Percentiles rank a stretch among this genome's conserved stretches.
phyloP scores from a whole-genome alignment of 2,888 invertebrate genomes.

The Lasius platythorax region DNA sequence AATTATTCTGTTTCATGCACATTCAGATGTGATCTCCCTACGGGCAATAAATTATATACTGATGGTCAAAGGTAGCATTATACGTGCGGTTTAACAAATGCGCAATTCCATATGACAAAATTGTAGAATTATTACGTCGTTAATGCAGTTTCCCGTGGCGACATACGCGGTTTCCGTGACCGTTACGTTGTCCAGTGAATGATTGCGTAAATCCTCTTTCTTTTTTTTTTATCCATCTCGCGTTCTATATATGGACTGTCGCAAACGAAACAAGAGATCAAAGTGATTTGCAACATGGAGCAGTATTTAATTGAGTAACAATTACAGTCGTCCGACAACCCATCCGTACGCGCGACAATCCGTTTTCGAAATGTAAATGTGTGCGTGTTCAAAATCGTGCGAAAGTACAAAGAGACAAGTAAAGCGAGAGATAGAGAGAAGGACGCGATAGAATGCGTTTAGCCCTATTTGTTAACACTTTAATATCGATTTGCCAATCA shows the following conservation, averaged over 20 bases:
- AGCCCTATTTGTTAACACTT: constrained; percentile 9
- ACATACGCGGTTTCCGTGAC: background rate
- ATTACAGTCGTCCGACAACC: constrained; percentile 48
- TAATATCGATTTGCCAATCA: background rate
- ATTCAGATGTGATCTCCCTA: background rate
- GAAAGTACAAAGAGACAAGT: constrained; percentile 2
- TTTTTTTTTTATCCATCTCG: background rate
- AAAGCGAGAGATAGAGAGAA: constrained; percentile 11
- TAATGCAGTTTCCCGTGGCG: constrained; percentile 3
- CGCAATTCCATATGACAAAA: constrained; percentile 6
- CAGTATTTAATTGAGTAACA: constrained; percentile 62
- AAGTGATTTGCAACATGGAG: constrained; percentile 56
- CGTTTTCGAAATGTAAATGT: constrained; percentile 22
- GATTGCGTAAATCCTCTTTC: constrained; percentile 12
- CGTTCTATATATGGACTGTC: background rate
- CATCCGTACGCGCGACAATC: constrained; percentile 49
- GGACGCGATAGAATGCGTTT: background rate
- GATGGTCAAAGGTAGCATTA: constrained; percentile 27
- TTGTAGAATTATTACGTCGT: constrained; percentile 18
- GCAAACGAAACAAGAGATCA: constrained; percentile 57
- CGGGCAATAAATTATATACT: constrained; percentile 30
- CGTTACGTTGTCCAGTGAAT: background rate
- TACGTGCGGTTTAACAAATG: constrained; percentile 22
- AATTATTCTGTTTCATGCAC: background rate
- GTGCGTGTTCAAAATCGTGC: constrained; percentile 1